Evolutionary conservation across 2,888 invertebrate genomes (phyloP), one percentile per base, ranked within the genome.

Genomic region (Ochropleura plecta): DNA sequence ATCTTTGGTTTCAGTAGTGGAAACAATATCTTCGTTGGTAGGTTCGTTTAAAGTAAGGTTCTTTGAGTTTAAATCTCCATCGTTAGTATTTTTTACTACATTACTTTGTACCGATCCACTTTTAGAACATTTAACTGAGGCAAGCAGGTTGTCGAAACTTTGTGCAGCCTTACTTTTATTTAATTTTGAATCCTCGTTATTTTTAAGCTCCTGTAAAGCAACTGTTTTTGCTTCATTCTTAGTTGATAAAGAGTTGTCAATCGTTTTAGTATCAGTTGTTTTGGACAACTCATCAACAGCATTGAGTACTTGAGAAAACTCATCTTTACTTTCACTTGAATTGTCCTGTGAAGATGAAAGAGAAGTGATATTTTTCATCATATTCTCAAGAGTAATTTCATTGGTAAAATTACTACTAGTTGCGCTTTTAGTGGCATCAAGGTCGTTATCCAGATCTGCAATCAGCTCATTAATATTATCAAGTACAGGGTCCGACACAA

Each of bases 381-480:
- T 92, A 78, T 91, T 92, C 74, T 93, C 93, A 69, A 93, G 83
- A 40, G 83, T 84, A 51, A 94, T 90, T 78, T 95, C 92, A 68
- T 91, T 90, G n/a, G 89, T 90, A 79, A 93, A 93, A 72, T 91
- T 88, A 77, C 89, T 90, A 70, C 84, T 86, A 9, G 81, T 68
- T 71, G 90, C 89, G 70, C 77, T 87, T 89, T 92, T 94, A 57
- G 91, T 78, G 16, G 88, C 78, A 81, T 92, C 90, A 48, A 94
- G 83, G 70, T 95, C 94, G 73, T 93, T 89, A 81, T 95, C 94
- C 59, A 95, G 89, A 82, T 93, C 92, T 48, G 94, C 96, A 83
- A 96, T 95, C 30, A 95, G 88, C 48, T 92, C 93, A 86, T 93
- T 94, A 42, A 95, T 95, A 83, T 95, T 95, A 71, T 93, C 93